Conservation (phyloP, 2,797 vertebrate genomes). For the Xerus rutilus region DNA sequence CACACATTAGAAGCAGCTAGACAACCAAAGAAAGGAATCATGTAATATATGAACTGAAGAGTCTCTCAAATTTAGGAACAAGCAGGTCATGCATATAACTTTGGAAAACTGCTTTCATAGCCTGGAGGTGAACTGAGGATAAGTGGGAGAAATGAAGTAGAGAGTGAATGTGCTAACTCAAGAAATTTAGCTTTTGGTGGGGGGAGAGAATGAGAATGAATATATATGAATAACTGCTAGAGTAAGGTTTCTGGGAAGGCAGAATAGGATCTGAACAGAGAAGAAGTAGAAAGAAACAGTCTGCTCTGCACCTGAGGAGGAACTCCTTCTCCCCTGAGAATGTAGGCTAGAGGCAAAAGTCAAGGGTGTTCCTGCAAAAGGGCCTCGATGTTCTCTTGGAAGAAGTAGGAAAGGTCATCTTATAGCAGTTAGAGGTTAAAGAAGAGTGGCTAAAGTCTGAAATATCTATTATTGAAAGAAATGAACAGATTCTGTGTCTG, state of each 20-base stretch:
- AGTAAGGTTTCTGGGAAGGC: constrained; percentile 16
- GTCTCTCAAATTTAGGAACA: constrained; percentile 8
- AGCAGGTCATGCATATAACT: neutral
- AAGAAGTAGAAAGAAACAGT: neutral
- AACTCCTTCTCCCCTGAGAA: neutral
- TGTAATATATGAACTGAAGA: neutral
- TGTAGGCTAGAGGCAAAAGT: neutral
- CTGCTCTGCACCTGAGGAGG: neutral
- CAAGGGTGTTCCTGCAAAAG: neutral
- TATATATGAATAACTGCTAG: neutral
- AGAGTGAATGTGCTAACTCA: constrained; percentile 38
- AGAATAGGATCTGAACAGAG: neutral
- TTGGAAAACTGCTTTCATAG: constrained; percentile 50
- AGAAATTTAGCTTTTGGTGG: constrained; percentile 10
- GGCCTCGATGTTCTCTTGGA: neutral
- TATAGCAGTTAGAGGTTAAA: neutral
- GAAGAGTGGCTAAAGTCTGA: neutral
- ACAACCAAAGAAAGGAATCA: neutral
- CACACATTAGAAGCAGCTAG: neutral
- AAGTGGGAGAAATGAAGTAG: constrained; percentile 34
- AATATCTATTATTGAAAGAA: neutral
- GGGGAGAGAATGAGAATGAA: neutral
- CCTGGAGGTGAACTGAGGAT: constrained; percentile 61
- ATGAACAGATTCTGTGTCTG: neutral
- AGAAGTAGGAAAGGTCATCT: constrained; percentile 33